These are phyloP conservation scores for Xyliphius kryptos DNA, from an alignment of 2,113 vertebrate species.

Conservation along the genomic window DNA sequence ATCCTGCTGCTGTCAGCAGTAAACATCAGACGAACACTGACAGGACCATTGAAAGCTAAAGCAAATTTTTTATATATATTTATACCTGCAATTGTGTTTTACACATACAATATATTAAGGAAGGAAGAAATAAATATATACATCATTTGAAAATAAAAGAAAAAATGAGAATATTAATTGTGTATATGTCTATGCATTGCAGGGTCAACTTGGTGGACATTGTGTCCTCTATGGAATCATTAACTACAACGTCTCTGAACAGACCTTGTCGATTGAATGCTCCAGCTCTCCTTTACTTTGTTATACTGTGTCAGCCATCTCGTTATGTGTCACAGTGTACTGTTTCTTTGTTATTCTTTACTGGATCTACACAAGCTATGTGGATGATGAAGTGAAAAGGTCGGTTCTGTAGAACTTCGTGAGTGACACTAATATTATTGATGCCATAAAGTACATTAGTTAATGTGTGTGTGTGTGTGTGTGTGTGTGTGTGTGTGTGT, in stretches of 20 bases:
- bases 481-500: neutral
- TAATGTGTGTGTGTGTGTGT: too few relatives aligned
- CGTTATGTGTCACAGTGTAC: conserved; percentile 65
- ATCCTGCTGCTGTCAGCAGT: too few relatives aligned
- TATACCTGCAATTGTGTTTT: too few relatives aligned
- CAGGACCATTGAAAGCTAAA: too few relatives aligned
- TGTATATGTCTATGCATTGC: conserved; percentile 9
- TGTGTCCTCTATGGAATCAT: conserved; percentile 73
- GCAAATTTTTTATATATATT: too few relatives aligned
- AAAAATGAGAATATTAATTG: too few relatives aligned
- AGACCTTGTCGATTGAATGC: conserved; percentile 42
- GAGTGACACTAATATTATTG: neutral
- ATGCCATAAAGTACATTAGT: neutral
- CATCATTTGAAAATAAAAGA: too few relatives aligned
- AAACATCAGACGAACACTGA: too few relatives aligned
- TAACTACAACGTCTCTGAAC: conserved; percentile 50
- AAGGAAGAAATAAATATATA: too few relatives aligned
- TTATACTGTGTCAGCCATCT: conserved; percentile 67
- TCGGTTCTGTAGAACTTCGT: conserved; percentile 31
- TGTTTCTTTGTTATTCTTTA: conserved; percentile 70
- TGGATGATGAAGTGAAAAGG: conserved; percentile 62
- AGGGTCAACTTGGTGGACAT: conserved; percentile 68
- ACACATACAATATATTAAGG: too few relatives aligned
- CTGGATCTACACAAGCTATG: conserved; percentile 67
- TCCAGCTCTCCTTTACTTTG: conserved; percentile 67